Base-by-base conservation (phyloP, 2,113 vertebrate genomes). In the Chaetops frenatus region DNA sequence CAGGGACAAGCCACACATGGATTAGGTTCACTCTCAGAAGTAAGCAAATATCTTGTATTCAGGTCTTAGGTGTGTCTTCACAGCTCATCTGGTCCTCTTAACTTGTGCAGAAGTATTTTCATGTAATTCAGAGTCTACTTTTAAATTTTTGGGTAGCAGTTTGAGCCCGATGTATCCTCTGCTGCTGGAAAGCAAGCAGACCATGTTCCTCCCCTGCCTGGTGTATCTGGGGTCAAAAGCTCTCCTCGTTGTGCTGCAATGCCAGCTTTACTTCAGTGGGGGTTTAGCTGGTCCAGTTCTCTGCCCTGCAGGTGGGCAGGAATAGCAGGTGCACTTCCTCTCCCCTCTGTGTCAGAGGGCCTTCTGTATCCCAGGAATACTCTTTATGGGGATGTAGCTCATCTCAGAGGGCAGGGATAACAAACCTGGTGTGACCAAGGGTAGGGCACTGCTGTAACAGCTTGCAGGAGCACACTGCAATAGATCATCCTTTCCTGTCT, bases 401-500 rank as follows among this genome's bases (percentile, higher is more conserved):
- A 6, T 45, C 23, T 65, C 74, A n/a, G 79, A 76, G 45, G 82
- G 45, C 57, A 45, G 42, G 0, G 35, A 31, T 56, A 60, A 38
- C 82, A 71, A 22, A 58, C 29, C 35, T 38, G 50, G 11, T 73
- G 79, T 88, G 93, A 44, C 86, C 56, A 18, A 11, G 42, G n/a
- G n/a, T n/a, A 4, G 67, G 86, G 42, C 58, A 22, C 42, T 58
- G 69, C 86, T 53, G 60, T 23, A 90, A 61, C 72, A 96, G 89
- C 89, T 90, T 88, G 93, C 60, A 74, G 89, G 47, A 81, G 73
- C 35, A 67, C 51, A 2, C 36, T 38, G 78, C 66, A n/a, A 80
- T 96, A 86, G 31, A 92, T 94, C 85, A 93, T 86, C 33, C 71
- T 77, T 86, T 86, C 74, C 76, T 92, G 64, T 20, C 85, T 82